Conservation (phyloP, 2,113 vertebrate species). For the Apistogramma diplotaenia region DNA sequence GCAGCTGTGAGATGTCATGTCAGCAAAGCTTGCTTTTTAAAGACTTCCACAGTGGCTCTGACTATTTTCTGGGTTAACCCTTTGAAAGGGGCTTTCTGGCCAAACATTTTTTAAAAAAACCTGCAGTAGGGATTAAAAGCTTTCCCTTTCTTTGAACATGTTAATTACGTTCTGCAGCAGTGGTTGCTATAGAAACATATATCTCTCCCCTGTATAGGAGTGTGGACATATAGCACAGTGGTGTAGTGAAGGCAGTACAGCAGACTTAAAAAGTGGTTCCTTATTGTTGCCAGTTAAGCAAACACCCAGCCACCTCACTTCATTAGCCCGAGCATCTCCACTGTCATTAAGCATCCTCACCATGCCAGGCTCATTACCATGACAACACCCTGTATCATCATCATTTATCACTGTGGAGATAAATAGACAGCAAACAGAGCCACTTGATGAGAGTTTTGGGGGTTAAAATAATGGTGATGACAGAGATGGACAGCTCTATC, state of each 20-base stretch:
- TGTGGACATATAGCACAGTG: not conserved
- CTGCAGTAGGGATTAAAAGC: not conserved
- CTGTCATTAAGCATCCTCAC: constrained; percentile 57
- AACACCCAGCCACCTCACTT: constrained; percentile 35
- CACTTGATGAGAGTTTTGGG: constrained; percentile 6
- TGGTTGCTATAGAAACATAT: constrained; percentile 1
- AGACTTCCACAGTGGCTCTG: not conserved
- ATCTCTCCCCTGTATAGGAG: constrained; percentile 1
- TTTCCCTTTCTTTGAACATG: not conserved
- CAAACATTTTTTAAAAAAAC: not conserved
- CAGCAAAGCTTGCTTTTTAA: not conserved
- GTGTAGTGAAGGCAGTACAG: not conserved
- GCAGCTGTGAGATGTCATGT: not conserved
- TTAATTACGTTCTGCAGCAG: not conserved
- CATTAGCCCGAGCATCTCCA: constrained; percentile 50
- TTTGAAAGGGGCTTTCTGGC: not conserved
- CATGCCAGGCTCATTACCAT: constrained; percentile 33
- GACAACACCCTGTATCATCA: constrained; percentile 56
- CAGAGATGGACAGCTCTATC: not conserved
- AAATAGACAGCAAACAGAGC: constrained; percentile 37
- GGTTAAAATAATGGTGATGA: not conserved
- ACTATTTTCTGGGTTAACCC: not conserved
- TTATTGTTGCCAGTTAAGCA: constrained; percentile 21
- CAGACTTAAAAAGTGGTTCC: constrained; percentile 42
- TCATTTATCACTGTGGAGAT: constrained; percentile 33